A percentile compares a stretch with the other conserved stretches of the same genome.
Evolutionary conservation across 2,113 vertebrate genomes (phyloP).

Genomic region (Corythaeola cristata): DNA sequence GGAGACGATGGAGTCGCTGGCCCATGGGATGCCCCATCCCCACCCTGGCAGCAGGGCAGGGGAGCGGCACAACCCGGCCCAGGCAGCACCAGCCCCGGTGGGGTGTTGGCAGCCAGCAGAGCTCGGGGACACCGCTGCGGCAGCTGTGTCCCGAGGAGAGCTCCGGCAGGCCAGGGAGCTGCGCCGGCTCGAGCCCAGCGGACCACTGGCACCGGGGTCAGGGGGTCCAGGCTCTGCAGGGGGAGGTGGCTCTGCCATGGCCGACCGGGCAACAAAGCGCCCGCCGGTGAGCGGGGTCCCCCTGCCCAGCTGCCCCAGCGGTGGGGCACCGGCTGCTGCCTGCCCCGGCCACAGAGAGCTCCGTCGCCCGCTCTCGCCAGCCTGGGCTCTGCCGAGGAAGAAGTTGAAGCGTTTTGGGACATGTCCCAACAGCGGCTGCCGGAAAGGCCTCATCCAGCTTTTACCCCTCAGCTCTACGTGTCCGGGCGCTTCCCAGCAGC

Average conservation of each 20-base stretch:
- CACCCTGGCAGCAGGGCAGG: rapidly evolving
- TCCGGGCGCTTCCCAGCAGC: not conserved
- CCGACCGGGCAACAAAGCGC: rapidly evolving
- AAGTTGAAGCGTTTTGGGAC: not conserved
- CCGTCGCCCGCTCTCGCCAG: rapidly evolving
- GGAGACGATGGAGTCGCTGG: not conserved
- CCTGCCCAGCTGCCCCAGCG: not conserved
- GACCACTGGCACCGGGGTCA: rapidly evolving
- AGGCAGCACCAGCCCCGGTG: rapidly evolving
- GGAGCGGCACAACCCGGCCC: not conserved
- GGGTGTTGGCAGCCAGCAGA: not conserved
- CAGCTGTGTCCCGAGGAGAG: not conserved
- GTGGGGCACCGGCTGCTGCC: rapidly evolving
- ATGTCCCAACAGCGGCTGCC: not conserved
- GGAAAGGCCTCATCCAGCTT: conserved; percentile 24
- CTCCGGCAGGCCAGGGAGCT: not conserved
- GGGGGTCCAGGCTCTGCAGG: not conserved
- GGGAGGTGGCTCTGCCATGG: not conserved
- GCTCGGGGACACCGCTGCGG: not conserved
- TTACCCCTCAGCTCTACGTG: not conserved
- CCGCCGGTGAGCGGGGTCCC: rapidly evolving
- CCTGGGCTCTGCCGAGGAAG: not conserved
- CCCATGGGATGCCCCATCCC: not conserved
- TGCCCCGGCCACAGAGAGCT: not conserved
- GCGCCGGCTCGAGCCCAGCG: not conserved